Evolutionary conservation across 2,888 invertebrate species (phyloP), one percentile per base, ranked within the genome.

Genomic region (Flexamia atlantica): DNA sequence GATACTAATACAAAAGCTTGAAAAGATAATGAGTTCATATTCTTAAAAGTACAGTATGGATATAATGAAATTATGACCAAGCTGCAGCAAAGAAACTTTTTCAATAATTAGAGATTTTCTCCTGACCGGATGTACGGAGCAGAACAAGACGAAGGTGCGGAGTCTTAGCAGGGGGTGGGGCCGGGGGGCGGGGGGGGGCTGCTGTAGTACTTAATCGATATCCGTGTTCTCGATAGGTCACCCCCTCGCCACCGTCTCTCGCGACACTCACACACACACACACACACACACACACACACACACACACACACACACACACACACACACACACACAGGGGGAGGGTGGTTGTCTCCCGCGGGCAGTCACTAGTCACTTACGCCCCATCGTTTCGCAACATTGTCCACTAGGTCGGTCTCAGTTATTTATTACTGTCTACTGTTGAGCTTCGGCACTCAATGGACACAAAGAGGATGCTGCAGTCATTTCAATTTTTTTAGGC

Each of bases 181-280:
- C 4, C 7, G 46, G 30, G 14, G 46, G 50, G 76, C 0, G 36
- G 46, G 20, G 57, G n/a, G 57, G 79, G 79, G 57, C 2, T 7
- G 79, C 32, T 50, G 57, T 30, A 79, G 79, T 32, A 79, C 79
- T 79, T 79, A 79, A 79, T 79, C 79, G 79, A 79, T 79, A 79
- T 50, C 76, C 30, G 79, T 23, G 79, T 79, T 28, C 74, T 76
- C 74, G 79, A 79, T 50, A 79, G 79, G 57, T 57, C 50, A 5
- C 4, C 20, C 53, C 20, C 20, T 23, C 30, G 7, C 50, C 25
- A 25, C 7, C 50, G 28, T 23, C 40, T n/a, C 23, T 36, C 70
- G 36, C 25, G 28, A 70, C 40, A 40, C 70, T 9, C 70, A 70
- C 70, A 70, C 70, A 7, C 70, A 20, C 23, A 36, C 20, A 42